Percentiles rank a stretch among this genome's conserved stretches.
phyloP scores from a whole-genome alignment of 2,888 invertebrate genomes.

The Pasiphila rectangulata region DNA sequence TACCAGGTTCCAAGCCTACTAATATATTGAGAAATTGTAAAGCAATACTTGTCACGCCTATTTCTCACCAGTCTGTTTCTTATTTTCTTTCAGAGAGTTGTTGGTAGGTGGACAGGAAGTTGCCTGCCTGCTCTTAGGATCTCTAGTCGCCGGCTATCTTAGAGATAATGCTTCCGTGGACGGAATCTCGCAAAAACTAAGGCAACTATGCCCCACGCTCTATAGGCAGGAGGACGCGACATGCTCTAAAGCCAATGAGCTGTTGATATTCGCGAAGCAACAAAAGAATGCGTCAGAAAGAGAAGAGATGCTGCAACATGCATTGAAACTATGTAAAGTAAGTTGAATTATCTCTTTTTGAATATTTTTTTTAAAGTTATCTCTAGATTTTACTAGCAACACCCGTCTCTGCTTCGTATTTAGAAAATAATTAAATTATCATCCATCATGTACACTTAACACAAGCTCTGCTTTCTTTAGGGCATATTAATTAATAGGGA shows the following conservation, averaged over 20 bases:
- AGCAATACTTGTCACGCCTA: too few relatives aligned
- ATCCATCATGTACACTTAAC: too few relatives aligned
- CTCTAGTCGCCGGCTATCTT: constrained; percentile 94
- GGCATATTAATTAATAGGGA: too few relatives aligned
- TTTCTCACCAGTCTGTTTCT: constrained; percentile 18
- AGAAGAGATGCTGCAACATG: constrained; percentile 87
- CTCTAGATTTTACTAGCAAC: too few relatives aligned
- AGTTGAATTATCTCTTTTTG: too few relatives aligned
- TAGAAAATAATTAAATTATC: too few relatives aligned
- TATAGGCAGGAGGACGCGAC: constrained; percentile 97
- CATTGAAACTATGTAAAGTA: constrained; percentile 91
- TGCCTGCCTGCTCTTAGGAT: constrained; percentile 86
- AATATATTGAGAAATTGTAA: too few relatives aligned
- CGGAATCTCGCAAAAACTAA: constrained; percentile 91
- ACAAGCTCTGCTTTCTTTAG: too few relatives aligned
- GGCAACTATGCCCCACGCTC: constrained; percentile 95
- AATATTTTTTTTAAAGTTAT: too few relatives aligned
- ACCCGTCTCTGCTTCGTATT: too few relatives aligned
- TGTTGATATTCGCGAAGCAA: constrained; percentile 89
- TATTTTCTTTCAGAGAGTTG: constrained; percentile 80
- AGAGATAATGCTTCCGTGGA: constrained; percentile 97
- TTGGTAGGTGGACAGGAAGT: constrained; percentile 87
- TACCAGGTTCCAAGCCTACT: too few relatives aligned
- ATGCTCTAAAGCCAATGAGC: constrained; percentile 96
- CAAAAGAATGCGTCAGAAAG: constrained; percentile 88